Evolutionary conservation across 2,113 vertebrate species (phyloP), one percentile per base, ranked within the genome.

Genomic region (Ochotona princeps): DNA sequence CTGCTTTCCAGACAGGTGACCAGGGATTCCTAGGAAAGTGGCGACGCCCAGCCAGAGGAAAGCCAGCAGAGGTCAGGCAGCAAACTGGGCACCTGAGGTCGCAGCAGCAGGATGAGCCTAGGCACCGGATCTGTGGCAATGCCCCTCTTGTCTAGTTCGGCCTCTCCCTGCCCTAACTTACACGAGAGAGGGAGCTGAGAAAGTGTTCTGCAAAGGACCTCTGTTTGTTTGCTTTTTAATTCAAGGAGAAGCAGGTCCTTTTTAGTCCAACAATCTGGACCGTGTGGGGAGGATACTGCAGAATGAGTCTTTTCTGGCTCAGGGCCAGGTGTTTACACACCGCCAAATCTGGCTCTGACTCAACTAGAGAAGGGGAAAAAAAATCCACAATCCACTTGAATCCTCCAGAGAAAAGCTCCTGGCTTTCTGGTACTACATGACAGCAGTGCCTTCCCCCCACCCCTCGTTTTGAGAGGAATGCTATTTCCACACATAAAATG

Each of bases 321-420:
- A 2, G 83, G 70, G 97, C 98, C 98, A 98, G 97, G 97, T 97
- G 98, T 98, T 98, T 98, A 98, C 97, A 98, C 97, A 97, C 97
- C 96, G 97, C 97, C 97, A 97, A 98, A 97, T 96, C 97, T 98
- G 98, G 98, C 98, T 98, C n/a, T 35, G 78, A 95, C 94, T 98
- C 98, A 98, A 96, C 92, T 83, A 84, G 92, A 87, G 95, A 84
- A 95, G 92, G 96, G 85, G 90, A 87, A 93, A 96, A 97, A 96
- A 96, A 96, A 95, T 44, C 38, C 38, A 44, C 38, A 97, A 97
- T 97, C 97, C 96, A 94, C 90, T 95, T 63, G 95, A 95, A 96
- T 96, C 93, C 96, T 97, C 93, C 0, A 0, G 28, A 95, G 97
- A 92, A 91, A 96, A 97, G 90, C 95, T 97, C 86, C 82, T 74